Evolutionary conservation across 2,888 invertebrate species (phyloP).

Genomic region (Plagiodera versicolora): DNA sequence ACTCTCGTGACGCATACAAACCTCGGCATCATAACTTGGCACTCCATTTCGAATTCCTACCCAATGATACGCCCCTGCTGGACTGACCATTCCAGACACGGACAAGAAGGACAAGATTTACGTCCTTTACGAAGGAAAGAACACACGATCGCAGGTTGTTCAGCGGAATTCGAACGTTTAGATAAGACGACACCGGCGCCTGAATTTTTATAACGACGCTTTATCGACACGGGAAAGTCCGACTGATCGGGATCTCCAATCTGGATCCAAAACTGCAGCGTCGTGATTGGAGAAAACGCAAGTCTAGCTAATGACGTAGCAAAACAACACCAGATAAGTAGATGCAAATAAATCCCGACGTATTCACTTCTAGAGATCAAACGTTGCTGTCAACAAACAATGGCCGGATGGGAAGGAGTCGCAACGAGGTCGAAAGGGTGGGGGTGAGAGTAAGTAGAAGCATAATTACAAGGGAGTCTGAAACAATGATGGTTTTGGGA

Average conservation of each 20-base stretch:
- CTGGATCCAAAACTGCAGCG: too few relatives aligned
- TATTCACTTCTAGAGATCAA: constrained; percentile 4
- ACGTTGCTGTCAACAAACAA: constrained; percentile 12
- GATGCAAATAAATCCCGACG: constrained; percentile 14
- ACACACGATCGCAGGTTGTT: constrained; percentile 13
- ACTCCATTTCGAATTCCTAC: too few relatives aligned
- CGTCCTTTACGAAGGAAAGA: not conserved
- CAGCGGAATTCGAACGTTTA: constrained; percentile 22
- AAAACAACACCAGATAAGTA: too few relatives aligned
- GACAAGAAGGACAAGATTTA: constrained; percentile 17
- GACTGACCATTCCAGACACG: not conserved
- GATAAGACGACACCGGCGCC: constrained; percentile 20
- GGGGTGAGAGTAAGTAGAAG: constrained; percentile 42
- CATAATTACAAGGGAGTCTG: constrained; percentile 48
- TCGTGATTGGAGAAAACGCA: too few relatives aligned
- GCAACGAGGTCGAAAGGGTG: constrained; percentile 9
- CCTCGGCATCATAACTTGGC: too few relatives aligned
- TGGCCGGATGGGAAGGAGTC: constrained; percentile 12
- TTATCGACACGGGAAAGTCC: too few relatives aligned
- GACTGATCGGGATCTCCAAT: too few relatives aligned
- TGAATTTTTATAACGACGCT: not conserved
- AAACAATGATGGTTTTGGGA: constrained; percentile 54
- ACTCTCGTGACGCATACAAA: too few relatives aligned
- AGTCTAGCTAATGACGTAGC: too few relatives aligned
- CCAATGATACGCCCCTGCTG: not conserved